phyloP scores from a whole-genome alignment of 2,888 invertebrate genomes.

The Platerodrilus igneus region DNA sequence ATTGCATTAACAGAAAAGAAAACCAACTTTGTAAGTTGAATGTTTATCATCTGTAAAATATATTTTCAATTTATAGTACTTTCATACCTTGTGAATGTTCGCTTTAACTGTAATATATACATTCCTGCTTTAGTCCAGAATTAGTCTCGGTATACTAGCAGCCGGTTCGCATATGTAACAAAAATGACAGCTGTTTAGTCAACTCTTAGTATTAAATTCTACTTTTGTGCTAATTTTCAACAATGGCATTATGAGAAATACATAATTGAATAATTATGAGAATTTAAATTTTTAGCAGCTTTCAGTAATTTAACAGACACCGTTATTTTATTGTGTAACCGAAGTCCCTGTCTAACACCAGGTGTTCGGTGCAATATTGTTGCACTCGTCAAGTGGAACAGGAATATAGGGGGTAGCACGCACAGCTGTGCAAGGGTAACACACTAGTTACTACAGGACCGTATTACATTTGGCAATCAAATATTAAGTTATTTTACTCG shows the following conservation, averaged over 20 bases:
- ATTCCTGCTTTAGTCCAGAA: constrained; percentile 10
- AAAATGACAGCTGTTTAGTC: constrained; percentile 13
- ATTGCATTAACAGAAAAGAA: no score
- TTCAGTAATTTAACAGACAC: no score
- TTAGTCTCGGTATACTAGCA: constrained; percentile 19
- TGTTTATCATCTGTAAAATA: no score
- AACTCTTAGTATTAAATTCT: constrained; percentile 5
- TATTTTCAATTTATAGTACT: no score
- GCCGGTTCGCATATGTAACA: constrained; percentile 16
- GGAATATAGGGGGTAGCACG: constrained; percentile 25
- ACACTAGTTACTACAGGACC: constrained; percentile 11
- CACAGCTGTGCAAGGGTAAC: constrained; percentile 27
- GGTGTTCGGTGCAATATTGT: constrained; percentile 29
- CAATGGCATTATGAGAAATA: no score
- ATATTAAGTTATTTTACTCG: no score
- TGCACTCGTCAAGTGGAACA: constrained; percentile 32
- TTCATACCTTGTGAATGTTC: no score
- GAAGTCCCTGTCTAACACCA: no score
- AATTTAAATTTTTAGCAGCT: not conserved
- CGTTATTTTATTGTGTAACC: no score
- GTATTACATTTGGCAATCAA: constrained; percentile 8
- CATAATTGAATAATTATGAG: no score
- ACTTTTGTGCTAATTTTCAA: constrained; percentile 11
- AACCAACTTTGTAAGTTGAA: no score
- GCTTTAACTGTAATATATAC: constrained; percentile 2